Evolutionary conservation across 1,140 invertebrate species (phyloP), one percentile per base, ranked within the genome.

Genomic region (Sarcophaga bullata): DNA sequence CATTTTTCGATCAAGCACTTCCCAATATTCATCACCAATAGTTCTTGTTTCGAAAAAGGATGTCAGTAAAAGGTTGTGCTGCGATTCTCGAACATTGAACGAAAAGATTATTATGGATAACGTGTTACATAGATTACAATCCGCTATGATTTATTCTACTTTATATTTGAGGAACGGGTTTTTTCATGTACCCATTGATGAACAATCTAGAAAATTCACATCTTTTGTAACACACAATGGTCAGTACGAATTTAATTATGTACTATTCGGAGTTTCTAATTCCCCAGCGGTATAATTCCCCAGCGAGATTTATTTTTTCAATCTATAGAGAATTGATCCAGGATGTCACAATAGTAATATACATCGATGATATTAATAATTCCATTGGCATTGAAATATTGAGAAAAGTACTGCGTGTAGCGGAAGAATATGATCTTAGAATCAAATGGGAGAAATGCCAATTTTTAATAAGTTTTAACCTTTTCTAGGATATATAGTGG

Each of bases 131-230:
- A n/a, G n/a, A n/a, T n/a, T n/a, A n/a, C n/a, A n/a, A n/a, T n/a
- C n/a, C n/a, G n/a, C n/a, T n/a, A n/a, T n/a, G n/a, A n/a, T n/a
- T 48, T 75, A n/a, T n/a, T 48, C 73, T n/a, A 75, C 86, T 0
- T 81, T 92, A 8, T 91, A 93, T 85, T 62, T 91, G 8, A 82
- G 82, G 0, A 87, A 84, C 52, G 92, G n/a, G 92, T 5, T 93
- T 91, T 85, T 91, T 89, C 92, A 93, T 84, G 86, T 93, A 17
- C 76, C 83, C 8, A 82, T 92, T 0, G 84, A 88, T 19, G 80
- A 84, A 68, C 68, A 86, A 6, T 86, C 88, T 78, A 85, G 68
- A 17, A 73, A 85, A 1, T 92, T 91, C 84, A 92, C 91, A 0
- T 91, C 89, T 0, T 92, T 92, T 84, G 82, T 83, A 0, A 89